Base-by-base conservation (phyloP, 2,797 vertebrate species). In the Aeoliscus strigatus region DNA sequence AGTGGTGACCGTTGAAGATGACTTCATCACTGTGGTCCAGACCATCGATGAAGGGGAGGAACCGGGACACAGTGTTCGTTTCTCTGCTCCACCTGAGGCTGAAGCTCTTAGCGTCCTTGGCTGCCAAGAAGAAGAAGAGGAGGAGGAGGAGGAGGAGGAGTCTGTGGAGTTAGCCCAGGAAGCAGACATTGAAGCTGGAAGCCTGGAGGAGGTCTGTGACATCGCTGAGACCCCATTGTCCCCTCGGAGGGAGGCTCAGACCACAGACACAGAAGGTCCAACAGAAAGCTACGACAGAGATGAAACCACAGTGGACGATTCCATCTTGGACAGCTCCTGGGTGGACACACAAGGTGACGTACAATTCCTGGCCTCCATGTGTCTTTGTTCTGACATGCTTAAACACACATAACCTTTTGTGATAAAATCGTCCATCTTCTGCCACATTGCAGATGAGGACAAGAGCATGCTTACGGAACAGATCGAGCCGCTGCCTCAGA, bases 291-390 rank as follows among this genome's bases (percentile, higher is more conserved):
- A 86, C 4, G 94, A 98, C 73, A 91, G 87, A 81, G 96, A 99
- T 24, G 96, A 99, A 84, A 98, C 95, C 51, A 99, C 95, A 18
- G 94, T 98, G 2, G 96, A 98, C 14, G 96, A 99, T 84, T 99
- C 96, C 74, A 85, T 98, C 76, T 87, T 99, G 85, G 96, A 98
- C 91, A 98, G 94, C 80, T 94, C 94, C 79, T 99, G 95, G 96
- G 84, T 97, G 45, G 94, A 99, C 72, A 92, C 93, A 69, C 96
- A 97, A 93, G 96, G 95, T 99, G 85, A 90, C 89, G 76, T 65
- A 77, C 34, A 15, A 25, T 17, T 32, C 0, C 28, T 53, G 7
- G 5, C 39, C 14, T 4, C 4, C 12, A 43, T 6, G 26, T 1
- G 6, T 2, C 21, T 11, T 10, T 18, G 12, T 3, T 28, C 10